Percentiles rank a stretch among this genome's conserved stretches.
phyloP scores from a whole-genome alignment of 2,113 vertebrate species.

The Saccopteryx leptura region DNA sequence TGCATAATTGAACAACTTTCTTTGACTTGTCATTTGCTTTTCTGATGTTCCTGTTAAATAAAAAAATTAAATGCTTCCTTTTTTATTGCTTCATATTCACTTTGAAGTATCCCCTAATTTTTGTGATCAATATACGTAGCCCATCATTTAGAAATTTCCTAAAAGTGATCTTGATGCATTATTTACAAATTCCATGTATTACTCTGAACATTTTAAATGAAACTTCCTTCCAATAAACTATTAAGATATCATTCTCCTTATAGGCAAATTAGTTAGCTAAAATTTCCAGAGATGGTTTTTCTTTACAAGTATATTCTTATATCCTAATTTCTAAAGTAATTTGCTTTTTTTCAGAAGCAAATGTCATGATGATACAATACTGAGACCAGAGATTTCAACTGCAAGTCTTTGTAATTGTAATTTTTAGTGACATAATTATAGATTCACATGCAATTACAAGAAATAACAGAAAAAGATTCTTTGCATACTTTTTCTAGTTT shows the following conservation, averaged over 20 bases:
- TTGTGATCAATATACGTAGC: background rate
- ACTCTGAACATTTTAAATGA: conserved; percentile 39
- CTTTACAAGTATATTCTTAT: background rate
- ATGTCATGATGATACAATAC: background rate
- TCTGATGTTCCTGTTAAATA: no score
- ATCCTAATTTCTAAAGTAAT: conserved; percentile 23
- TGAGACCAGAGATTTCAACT: background rate
- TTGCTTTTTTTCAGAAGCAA: conserved; percentile 28
- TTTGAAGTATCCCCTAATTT: no score
- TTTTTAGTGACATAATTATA: conserved; percentile 27
- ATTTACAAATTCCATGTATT: conserved; percentile 28
- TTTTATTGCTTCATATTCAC: no score
- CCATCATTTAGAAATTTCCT: background rate
- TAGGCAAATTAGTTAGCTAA: conserved; percentile 1
- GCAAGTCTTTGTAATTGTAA: background rate
- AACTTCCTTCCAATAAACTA: background rate
- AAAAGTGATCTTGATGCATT: background rate
- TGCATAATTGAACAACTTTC: no score
- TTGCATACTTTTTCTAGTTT: background rate
- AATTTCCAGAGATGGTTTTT: conserved; percentile 46
- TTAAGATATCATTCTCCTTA: conserved; percentile 22
- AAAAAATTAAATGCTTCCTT: no score
- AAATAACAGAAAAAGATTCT: background rate
- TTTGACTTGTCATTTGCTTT: no score
- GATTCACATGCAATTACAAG: background rate